These are phyloP conservation scores for Penaeus chinensis DNA, from an alignment of 1,140 invertebrate genomes.

Conservation along the genomic window DNA sequence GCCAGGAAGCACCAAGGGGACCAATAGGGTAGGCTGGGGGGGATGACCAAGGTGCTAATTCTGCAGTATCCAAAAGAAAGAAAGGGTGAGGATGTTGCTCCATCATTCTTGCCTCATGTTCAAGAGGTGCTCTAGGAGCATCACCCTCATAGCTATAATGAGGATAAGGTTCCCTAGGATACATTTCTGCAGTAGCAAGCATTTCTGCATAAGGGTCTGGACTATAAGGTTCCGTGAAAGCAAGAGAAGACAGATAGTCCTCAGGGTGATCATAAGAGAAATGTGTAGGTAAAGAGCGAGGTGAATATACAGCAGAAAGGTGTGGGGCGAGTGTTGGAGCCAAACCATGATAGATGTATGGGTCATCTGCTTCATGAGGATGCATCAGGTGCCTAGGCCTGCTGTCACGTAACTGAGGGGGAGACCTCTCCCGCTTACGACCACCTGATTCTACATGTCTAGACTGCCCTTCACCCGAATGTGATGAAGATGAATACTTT, in stretches of 20 bases:
- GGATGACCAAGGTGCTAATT: constrained; percentile 61
- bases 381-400: constrained; percentile 20
- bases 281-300: constrained; percentile 47
- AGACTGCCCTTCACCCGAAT: constrained; percentile 7
- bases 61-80: constrained; percentile 58
- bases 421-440: constrained; percentile 10
- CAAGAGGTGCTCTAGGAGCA: constrained; percentile 2
- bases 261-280: constrained; percentile 55
- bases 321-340: constrained; percentile 53
- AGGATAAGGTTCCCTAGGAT: constrained; percentile 44
- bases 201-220: constrained; percentile 54
- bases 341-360: constrained; percentile 41
- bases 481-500: constrained; percentile 17
- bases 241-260: constrained; percentile 40
- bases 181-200: constrained; percentile 46
- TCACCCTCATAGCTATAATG: constrained; percentile 45
- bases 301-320: constrained; percentile 46
- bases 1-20: constrained; percentile 62
- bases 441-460: neutral
- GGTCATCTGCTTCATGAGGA: constrained; percentile 26
- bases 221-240: constrained; percentile 45
- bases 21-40: constrained; percentile 63
- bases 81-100: constrained; percentile 41
- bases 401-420: constrained; percentile 22
- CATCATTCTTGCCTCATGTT: constrained; percentile 13